Evolutionary conservation across 64 coral and sea anemone genomes (phyloP).

Genomic region (Trachythela sp.): DNA sequence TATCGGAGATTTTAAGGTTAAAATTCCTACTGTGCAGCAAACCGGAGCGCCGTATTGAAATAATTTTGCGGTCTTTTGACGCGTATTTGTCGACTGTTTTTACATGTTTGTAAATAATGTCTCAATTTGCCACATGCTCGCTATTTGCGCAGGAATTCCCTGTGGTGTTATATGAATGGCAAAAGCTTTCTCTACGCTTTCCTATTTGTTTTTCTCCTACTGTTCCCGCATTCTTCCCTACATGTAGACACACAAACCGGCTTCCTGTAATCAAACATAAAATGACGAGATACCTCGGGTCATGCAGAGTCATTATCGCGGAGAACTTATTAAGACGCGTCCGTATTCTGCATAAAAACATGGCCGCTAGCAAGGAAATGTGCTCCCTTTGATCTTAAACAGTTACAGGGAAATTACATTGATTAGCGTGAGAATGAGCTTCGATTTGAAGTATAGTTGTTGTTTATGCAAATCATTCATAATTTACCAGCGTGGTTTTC

Average conservation of each 20-base stretch:
- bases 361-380: not conserved
- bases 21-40: not conserved
- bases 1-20: not conserved
- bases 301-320: not conserved
- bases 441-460: too few relatives aligned
- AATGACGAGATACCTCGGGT: not conserved
- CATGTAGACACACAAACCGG: not conserved
- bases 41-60: not conserved
- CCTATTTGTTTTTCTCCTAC: not conserved
- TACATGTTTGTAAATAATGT: slow-evolving; percentile 1
- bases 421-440: too few relatives aligned
- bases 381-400: not conserved
- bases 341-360: not conserved
- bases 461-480: too few relatives aligned
- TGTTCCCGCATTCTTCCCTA: not conserved
- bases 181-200: not conserved
- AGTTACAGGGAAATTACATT: not conserved
- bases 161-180: not conserved
- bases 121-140: not conserved
- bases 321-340: not conserved
- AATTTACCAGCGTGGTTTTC: too few relatives aligned
- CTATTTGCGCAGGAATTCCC: not conserved
- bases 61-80: not conserved
- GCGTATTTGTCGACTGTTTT: not conserved
- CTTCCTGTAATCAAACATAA: not conserved